Conservation (phyloP, 2,888 invertebrate species). For the Leucophenga montana region DNA sequence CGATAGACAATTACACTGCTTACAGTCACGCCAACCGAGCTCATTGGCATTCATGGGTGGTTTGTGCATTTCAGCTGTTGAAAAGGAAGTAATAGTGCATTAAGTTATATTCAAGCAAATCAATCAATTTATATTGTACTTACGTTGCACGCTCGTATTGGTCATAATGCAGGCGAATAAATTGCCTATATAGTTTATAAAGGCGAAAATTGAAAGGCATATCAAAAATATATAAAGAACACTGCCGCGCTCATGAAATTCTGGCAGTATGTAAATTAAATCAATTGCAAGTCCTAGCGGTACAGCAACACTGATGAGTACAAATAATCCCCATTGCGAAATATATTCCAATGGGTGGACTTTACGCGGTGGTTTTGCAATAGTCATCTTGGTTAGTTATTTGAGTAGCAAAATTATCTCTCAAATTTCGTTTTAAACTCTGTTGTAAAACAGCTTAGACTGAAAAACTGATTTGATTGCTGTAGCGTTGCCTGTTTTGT, state of each 20-base stretch:
- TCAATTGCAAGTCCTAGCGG: conserved; percentile 67
- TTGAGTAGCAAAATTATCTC: too few species aligned
- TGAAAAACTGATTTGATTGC: too few species aligned
- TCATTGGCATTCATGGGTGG: conserved; percentile 46
- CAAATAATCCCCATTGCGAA: conserved; percentile 36
- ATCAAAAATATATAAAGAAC: conserved; percentile 77
- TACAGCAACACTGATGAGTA: conserved; percentile 54
- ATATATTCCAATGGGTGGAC: too few species aligned
- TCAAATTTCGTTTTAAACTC: too few species aligned
- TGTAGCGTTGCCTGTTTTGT: too few species aligned
- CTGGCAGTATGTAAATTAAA: conserved; percentile 82
- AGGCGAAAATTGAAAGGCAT: conserved; percentile 79
- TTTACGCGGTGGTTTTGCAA: too few species aligned
- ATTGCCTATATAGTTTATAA: conserved; percentile 85
- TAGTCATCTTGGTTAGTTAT: too few species aligned
- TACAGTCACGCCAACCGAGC: conserved; percentile 82
- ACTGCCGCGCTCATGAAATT: conserved; percentile 76
- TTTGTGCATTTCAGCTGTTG: conserved; percentile 8
- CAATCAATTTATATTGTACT: conserved; percentile 46
- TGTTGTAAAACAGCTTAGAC: too few species aligned
- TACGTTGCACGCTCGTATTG: conserved; percentile 82
- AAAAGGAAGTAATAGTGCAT: too few species aligned
- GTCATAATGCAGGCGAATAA: conserved; percentile 82
- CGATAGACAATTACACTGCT: conserved; percentile 80
- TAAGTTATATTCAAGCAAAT: background rate